phyloP scores from a whole-genome alignment of 2,888 invertebrate genomes.

The Agonopterix alstromeriana region DNA sequence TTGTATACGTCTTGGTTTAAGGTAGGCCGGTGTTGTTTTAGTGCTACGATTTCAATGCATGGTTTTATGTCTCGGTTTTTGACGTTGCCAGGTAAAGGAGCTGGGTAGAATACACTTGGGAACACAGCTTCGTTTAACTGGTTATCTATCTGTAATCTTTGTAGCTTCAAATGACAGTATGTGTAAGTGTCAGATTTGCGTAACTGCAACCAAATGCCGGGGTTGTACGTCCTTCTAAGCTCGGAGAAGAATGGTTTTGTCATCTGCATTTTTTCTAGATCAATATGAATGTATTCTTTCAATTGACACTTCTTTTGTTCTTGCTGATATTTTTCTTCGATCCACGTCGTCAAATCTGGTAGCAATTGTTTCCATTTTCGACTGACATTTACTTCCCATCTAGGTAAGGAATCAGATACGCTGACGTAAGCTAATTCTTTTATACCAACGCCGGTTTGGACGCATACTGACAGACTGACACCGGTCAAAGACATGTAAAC shows the following conservation, averaged over 20 bases:
- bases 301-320: slow-evolving; percentile 83
- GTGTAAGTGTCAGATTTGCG: slow-evolving; percentile 82
- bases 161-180: slow-evolving; percentile 81
- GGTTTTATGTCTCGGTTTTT: slow-evolving; percentile 57
- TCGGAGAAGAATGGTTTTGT: slow-evolving; percentile 90
- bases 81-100: slow-evolving; percentile 68
- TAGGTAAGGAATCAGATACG: slow-evolving; percentile 81
- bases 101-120: slow-evolving; percentile 80
- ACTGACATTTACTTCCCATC: slow-evolving; percentile 89
- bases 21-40: slow-evolving; percentile 68
- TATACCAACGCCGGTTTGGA: slow-evolving; percentile 46
- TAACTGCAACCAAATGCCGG: slow-evolving; percentile 85
- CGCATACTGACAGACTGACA: slow-evolving; percentile 79
- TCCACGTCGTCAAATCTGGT: slow-evolving; percentile 86
- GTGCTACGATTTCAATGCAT: slow-evolving; percentile 75
- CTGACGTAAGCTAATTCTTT: slow-evolving; percentile 83
- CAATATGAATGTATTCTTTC: slow-evolving; percentile 87
- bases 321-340: slow-evolving; percentile 86
- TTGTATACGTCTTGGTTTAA: slow-evolving; percentile 77
- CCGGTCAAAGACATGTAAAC: slow-evolving; percentile 82
- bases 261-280: slow-evolving; percentile 91
- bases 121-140: slow-evolving; percentile 83
- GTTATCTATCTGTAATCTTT: slow-evolving; percentile 85
- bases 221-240: slow-evolving; percentile 82
- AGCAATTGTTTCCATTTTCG: slow-evolving; percentile 88